These are phyloP conservation scores for Gyrodactylus bullatarudis DNA, from an alignment of 1,140 invertebrate genomes.

Conservation along the genomic window DNA sequence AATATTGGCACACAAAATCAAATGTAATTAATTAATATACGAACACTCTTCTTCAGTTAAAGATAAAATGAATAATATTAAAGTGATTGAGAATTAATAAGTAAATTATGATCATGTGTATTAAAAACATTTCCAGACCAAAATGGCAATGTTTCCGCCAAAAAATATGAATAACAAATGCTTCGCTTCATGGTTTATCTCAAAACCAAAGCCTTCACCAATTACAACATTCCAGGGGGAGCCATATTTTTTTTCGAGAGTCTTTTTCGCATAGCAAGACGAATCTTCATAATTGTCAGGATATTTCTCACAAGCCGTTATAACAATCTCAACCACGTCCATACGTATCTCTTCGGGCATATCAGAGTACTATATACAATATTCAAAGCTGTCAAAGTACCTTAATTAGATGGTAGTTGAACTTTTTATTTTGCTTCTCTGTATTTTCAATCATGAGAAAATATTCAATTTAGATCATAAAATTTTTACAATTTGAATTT, in stretches of 20 bases:
- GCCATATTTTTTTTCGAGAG: slow-evolving; percentile 67
- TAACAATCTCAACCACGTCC: slow-evolving; percentile 22
- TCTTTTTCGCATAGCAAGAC: slow-evolving; percentile 40
- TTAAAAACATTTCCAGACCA: slow-evolving; percentile 50
- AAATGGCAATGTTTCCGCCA: slow-evolving; percentile 48
- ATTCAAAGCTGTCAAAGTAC: too few species aligned
- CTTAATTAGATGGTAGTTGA: background rate
- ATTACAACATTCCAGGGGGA: slow-evolving; percentile 61
- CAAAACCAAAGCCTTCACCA: slow-evolving; percentile 65
- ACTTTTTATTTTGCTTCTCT: background rate
- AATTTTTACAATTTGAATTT: too few species aligned
- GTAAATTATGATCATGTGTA: background rate
- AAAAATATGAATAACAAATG: slow-evolving; percentile 64
- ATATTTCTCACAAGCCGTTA: slow-evolving; percentile 36
- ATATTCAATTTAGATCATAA: too few species aligned
- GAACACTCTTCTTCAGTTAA: too few species aligned
- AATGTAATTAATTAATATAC: too few species aligned
- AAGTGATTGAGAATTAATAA: background rate
- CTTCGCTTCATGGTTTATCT: slow-evolving; percentile 53
- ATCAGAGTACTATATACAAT: slow-evolving; percentile 27
- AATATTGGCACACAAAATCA: too few species aligned
- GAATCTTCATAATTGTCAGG: background rate
- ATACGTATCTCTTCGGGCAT: slow-evolving; percentile 59
- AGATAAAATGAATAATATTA: background rate
- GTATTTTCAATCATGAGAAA: background rate